Base-by-base conservation (phyloP, 1,140 invertebrate genomes). In the Ceratina australensis region DNA sequence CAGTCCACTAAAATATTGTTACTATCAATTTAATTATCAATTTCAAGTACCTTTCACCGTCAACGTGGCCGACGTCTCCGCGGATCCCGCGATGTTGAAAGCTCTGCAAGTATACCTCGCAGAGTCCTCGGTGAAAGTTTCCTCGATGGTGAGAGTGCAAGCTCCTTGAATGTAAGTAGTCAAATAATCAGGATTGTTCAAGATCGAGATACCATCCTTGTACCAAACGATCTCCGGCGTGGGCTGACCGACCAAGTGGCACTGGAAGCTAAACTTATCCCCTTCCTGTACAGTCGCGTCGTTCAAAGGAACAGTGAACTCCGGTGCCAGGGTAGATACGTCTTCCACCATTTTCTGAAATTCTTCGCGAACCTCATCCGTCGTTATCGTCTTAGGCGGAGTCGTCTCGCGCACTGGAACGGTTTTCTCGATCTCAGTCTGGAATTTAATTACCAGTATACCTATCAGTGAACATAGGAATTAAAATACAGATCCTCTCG, bases 81-180 rank as follows among this genome's bases (percentile, higher is more conserved):
- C 94, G 42, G 91, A 90, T n/a, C 96, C 97, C 63, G 93, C 93
- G 15, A 90, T 89, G 89, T 97, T 97, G 5, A 90, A 93, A 26
- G 95, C 96, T 82, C 93, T 93, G 78, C 96, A 96, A 1, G 94
- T 96, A 86, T 97, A 98, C 52, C 92, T 93, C 0, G 96, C 96
- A 2, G 96, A 96, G 90, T 98, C 97, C 90, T 97, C 96, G 12
- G 95, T 94, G 84, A 97, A 97, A 1, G 95, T 96, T 90, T 97
- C 96, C 81, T 96, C 96, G 78, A 97, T 96, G 0, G 93, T 95
- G 10, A 97, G 89, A 13, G 92, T 93, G 49, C 94, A 95, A n/a
- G 93, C 75, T 0, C 94, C 94, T 66, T 93, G 90, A 57, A 92
- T 86, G 50, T 92, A 91, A 24, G 89, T 92, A 0, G 95, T 95